Evolutionary conservation across 2,113 vertebrate species (phyloP).

Genomic region (Laticauda laticaudata): DNA sequence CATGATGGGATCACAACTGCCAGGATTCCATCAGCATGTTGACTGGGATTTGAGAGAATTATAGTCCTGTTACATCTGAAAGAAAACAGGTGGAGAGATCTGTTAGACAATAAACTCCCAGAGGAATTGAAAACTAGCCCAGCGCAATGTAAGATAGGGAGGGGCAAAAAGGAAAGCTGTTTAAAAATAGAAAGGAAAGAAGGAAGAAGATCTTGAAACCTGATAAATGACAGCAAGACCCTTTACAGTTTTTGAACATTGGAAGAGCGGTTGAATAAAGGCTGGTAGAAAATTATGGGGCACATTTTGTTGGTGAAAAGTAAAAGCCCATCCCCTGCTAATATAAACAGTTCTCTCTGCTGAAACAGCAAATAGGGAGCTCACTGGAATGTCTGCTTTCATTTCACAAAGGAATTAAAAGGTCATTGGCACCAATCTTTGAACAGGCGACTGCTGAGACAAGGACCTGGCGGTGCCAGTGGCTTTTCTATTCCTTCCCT

Average conservation of each 20-base stretch:
- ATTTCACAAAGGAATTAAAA: constrained; percentile 50
- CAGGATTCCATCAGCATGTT: neutral
- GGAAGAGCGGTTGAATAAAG: constrained; percentile 27
- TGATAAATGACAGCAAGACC: neutral
- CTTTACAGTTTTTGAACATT: neutral
- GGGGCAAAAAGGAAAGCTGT: neutral
- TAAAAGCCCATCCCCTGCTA: constrained; percentile 32
- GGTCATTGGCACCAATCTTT: constrained; percentile 28
- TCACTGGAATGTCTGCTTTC: constrained; percentile 39
- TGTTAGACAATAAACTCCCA: neutral
- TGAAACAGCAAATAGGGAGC: constrained; percentile 35
- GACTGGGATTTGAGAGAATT: neutral
- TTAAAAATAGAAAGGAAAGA: neutral
- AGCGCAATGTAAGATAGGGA: neutral
- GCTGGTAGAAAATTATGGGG: constrained; percentile 10
- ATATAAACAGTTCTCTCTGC: constrained; percentile 42
- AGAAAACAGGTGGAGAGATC: neutral
- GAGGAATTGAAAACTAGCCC: neutral
- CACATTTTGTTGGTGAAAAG: constrained; percentile 41
- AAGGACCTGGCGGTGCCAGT: neutral
- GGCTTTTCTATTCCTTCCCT: neutral
- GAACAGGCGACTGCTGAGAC: constrained; percentile 7
- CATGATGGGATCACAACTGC: neutral
- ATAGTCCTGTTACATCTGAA: neutral
- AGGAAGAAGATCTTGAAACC: neutral